These are phyloP conservation scores for Noturus placidus DNA, from an alignment of 2,113 vertebrate species.

Conservation along the genomic window DNA sequence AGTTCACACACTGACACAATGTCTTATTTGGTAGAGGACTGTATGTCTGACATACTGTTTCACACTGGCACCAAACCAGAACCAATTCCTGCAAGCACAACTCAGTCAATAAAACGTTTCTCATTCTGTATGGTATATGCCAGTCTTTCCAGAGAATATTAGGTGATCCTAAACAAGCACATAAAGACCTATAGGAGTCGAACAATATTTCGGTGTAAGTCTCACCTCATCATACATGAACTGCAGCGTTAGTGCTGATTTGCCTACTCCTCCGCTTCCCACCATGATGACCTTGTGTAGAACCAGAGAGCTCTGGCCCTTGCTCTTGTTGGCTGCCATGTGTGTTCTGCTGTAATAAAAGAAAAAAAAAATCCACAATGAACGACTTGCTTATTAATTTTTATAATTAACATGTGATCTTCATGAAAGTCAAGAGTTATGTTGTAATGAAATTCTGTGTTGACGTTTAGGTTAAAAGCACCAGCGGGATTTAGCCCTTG, in stretches of 20 bases:
- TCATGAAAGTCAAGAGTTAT: not conserved
- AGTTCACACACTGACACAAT: not conserved
- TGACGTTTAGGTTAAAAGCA: not conserved
- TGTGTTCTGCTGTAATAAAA: not conserved
- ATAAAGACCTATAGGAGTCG: too few species aligned
- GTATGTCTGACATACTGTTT: not conserved
- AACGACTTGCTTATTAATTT: not conserved
- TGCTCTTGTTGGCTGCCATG: conserved; percentile 72
- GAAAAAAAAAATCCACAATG: not conserved
- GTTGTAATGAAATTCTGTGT: not conserved
- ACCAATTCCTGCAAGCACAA: too few species aligned
- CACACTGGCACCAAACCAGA: not conserved
- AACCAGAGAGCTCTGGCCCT: conserved; percentile 71
- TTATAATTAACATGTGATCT: not conserved
- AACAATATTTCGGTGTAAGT: not conserved
- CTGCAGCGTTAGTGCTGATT: conserved; percentile 74
- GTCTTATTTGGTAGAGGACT: too few species aligned
- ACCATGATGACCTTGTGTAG: conserved; percentile 79
- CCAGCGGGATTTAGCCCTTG: not conserved
- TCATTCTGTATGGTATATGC: not conserved
- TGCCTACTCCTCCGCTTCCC: conserved; percentile 74
- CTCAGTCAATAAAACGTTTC: not conserved
- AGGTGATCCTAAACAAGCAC: not conserved
- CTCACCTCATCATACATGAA: conserved; percentile 79
- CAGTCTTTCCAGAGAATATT: not conserved